Evolutionary conservation across 2,113 vertebrate genomes (phyloP).

Genomic region (Ophthalmolycus amberensis): DNA sequence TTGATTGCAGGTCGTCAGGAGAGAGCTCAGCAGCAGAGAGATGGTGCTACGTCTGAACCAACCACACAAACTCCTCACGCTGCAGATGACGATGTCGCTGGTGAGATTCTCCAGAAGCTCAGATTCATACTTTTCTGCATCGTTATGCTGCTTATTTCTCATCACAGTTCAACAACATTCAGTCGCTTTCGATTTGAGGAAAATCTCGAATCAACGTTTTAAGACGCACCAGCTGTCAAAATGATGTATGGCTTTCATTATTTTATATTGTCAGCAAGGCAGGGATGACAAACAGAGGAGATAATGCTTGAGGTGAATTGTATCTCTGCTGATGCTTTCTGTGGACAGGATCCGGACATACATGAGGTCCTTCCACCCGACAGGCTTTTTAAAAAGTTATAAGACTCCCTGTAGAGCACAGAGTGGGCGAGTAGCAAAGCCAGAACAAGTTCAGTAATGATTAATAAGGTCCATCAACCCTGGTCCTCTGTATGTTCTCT

Average conservation of each 20-base stretch:
- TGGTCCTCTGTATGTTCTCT: neutral
- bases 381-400: constrained; percentile 1
- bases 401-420: neutral
- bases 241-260: too few species aligned
- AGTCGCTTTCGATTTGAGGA: neutral
- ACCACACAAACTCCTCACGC: constrained; percentile 77
- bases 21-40: constrained; percentile 78
- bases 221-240: too few species aligned
- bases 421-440: neutral
- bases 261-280: too few species aligned
- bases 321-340: constrained; percentile 15
- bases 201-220: neutral
- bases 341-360: constrained; percentile 29
- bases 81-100: constrained; percentile 54
- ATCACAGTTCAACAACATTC: neutral
- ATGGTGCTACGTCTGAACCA: constrained; percentile 71
- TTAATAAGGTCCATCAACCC: neutral
- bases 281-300: too few species aligned
- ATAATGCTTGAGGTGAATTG: too few species aligned
- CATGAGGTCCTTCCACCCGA: neutral
- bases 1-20: constrained; percentile 84
- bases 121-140: neutral
- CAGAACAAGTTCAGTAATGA: neutral
- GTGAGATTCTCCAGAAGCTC: constrained; percentile 61
- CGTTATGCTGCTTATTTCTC: neutral